Percentiles rank a stretch among this genome's conserved stretches.
These are phyloP conservation scores for Emydoidea blandingii DNA, from an alignment of 2,797 vertebrate genomes.

Conservation along the genomic window DNA sequence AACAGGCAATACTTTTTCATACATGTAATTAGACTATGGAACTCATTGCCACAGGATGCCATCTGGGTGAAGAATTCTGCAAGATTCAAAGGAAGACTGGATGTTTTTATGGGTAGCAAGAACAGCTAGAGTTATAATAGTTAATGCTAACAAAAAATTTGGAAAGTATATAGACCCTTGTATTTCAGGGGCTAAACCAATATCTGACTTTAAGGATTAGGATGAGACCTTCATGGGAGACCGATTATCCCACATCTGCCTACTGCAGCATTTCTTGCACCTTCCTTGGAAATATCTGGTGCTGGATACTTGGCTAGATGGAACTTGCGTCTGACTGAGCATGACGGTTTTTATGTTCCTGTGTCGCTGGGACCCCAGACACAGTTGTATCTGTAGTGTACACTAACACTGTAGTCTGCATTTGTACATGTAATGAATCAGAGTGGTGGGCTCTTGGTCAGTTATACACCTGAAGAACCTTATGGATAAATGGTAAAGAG, in stretches of 20 bases:
- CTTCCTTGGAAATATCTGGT: neutral
- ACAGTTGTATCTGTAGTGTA: neutral
- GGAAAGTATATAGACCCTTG: conserved; percentile 10
- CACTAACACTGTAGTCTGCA: neutral
- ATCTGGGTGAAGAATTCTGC: conserved; percentile 32
- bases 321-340: neutral
- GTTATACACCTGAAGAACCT: neutral
- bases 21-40: conserved; percentile 55
- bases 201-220: conserved; percentile 20
- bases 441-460: neutral
- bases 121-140: neutral
- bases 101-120: neutral
- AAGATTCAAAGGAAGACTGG: conserved; percentile 30
- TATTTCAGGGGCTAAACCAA: conserved; percentile 40
- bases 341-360: neutral
- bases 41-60: conserved; percentile 29
- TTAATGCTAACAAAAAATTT: conserved; percentile 45
- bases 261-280: neutral
- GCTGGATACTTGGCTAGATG: neutral
- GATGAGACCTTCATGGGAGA: neutral
- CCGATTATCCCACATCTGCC: conserved; percentile 12
- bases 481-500: neutral
- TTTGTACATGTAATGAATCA: neutral
- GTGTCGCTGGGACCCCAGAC: neutral
- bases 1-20: conserved; percentile 44